These are phyloP conservation scores for Plestiodon gilberti DNA, from an alignment of 2,113 vertebrate genomes.

Conservation along the genomic window DNA sequence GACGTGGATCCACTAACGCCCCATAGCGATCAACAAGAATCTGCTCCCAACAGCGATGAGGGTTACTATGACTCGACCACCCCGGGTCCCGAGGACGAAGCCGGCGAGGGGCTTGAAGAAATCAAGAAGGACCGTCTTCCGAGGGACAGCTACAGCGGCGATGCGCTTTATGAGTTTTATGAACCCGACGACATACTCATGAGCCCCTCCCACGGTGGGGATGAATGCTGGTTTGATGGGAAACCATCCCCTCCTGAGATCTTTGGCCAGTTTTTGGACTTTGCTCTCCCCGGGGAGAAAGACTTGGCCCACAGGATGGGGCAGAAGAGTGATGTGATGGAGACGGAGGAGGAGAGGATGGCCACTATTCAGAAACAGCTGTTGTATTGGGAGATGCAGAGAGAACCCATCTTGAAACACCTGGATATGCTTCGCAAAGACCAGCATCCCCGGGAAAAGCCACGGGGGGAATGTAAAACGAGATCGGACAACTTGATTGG, in stretches of 20 bases:
- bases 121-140: slow-evolving; percentile 84
- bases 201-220: slow-evolving; percentile 83
- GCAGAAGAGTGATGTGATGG: slow-evolving; percentile 78
- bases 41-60: slow-evolving; percentile 94
- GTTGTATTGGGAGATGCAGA: slow-evolving; percentile 81
- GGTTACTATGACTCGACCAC: slow-evolving; percentile 97
- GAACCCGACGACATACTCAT: slow-evolving; percentile 88
- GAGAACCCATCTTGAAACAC: slow-evolving; percentile 70
- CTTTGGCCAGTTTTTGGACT: slow-evolving; percentile 79
- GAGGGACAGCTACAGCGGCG: slow-evolving; percentile 95
- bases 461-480: slow-evolving; percentile 67
- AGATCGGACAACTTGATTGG: slow-evolving; percentile 37
- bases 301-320: slow-evolving; percentile 70
- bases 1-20: slow-evolving; percentile 82
- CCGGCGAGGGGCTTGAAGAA: slow-evolving; percentile 79
- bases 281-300: slow-evolving; percentile 71
- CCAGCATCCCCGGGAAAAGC: slow-evolving; percentile 65
- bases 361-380: slow-evolving; percentile 85
- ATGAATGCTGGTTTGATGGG: slow-evolving; percentile 80
- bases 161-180: slow-evolving; percentile 96
- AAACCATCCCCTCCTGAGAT: slow-evolving; percentile 72
- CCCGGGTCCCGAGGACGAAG: slow-evolving; percentile 90
- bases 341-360: slow-evolving; percentile 83
- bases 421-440: slow-evolving; percentile 55
- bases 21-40: slow-evolving; percentile 94